These are phyloP conservation scores for Papilio elwesi DNA, from an alignment of 2,888 invertebrate species.

Conservation along the genomic window DNA sequence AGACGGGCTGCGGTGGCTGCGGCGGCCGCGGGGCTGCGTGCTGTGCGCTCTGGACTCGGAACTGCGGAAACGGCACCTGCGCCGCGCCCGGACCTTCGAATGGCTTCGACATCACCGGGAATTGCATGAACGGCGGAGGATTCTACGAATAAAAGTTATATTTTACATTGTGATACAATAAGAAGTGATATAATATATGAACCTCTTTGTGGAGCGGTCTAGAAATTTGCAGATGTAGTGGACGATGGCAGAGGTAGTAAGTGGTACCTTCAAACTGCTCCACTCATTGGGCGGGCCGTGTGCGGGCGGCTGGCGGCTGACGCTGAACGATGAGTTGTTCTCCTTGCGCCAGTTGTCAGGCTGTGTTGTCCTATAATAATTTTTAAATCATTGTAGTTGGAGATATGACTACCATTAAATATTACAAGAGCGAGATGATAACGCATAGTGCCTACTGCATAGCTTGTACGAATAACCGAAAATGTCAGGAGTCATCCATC, in stretches of 20 bases:
- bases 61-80: constrained; percentile 65
- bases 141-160: constrained; percentile 49
- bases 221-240: too few relatives aligned
- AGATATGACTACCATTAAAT: too few relatives aligned
- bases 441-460: too few relatives aligned
- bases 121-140: constrained; percentile 62
- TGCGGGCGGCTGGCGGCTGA: constrained; percentile 47
- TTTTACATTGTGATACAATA: background rate
- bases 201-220: too few relatives aligned
- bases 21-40: constrained; percentile 41
- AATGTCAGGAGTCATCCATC: too few relatives aligned
- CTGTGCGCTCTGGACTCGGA: constrained; percentile 53
- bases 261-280: constrained; percentile 57
- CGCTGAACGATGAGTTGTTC: constrained; percentile 46
- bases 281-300: constrained; percentile 57
- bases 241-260: too few relatives aligned
- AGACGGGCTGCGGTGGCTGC: constrained; percentile 40
- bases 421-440: too few relatives aligned
- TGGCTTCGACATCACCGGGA: constrained; percentile 61
- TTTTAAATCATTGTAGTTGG: background rate
- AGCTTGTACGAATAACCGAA: too few relatives aligned
- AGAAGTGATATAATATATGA: too few relatives aligned
- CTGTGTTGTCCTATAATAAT: constrained; percentile 45
- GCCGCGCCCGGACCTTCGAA: constrained; percentile 58
- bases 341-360: constrained; percentile 70